These are phyloP conservation scores for Morelia viridis DNA, from an alignment of 2,797 vertebrate genomes.

Conservation along the genomic window DNA sequence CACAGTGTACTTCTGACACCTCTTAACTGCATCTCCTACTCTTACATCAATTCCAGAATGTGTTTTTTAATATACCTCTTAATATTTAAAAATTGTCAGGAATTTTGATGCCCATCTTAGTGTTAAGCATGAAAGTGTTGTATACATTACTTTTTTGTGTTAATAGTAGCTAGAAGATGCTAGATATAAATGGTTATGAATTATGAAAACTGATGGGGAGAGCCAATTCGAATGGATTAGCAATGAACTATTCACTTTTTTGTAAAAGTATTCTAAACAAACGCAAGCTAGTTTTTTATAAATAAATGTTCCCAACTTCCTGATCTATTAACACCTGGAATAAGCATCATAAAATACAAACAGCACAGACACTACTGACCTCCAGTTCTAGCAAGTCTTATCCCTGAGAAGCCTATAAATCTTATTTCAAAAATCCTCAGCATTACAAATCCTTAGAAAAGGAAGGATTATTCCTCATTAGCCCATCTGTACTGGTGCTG, in stretches of 20 bases:
- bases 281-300: not conserved
- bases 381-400: not conserved
- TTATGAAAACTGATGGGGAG: not conserved
- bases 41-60: not conserved
- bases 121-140: not conserved
- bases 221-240: not conserved
- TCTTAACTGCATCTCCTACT: not conserved
- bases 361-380: slow-evolving; percentile 9
- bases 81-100: not conserved
- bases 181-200: not conserved
- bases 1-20: not conserved
- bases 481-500: slow-evolving; percentile 1
- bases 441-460: slow-evolving; percentile 23
- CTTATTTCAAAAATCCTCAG: slow-evolving; percentile 36
- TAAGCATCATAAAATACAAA: not conserved
- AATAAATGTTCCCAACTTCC: not conserved
- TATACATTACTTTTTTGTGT: not conserved
- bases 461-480: slow-evolving; percentile 39
- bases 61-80: not conserved
- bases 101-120: not conserved
- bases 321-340: not conserved
- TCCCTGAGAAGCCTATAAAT: slow-evolving; percentile 29
- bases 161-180: not conserved
- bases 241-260: slow-evolving; percentile 1
- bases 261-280: not conserved